Evolutionary conservation across 2,888 invertebrate genomes (phyloP).

Genomic region (Anaspis maculata): DNA sequence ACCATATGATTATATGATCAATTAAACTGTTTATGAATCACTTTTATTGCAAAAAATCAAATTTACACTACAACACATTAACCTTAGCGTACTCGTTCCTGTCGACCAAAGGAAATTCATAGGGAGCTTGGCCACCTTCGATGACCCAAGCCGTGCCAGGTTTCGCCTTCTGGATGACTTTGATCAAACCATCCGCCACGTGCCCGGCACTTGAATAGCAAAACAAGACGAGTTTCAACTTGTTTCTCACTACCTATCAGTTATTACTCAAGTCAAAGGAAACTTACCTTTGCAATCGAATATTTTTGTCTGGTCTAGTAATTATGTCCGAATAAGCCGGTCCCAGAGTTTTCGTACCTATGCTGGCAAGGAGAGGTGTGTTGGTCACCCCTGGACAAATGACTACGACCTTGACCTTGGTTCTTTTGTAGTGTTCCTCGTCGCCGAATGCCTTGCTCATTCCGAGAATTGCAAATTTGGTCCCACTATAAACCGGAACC

Average conservation of each 20-base stretch:
- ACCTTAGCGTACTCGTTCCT: conserved; percentile 8
- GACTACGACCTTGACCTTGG: conserved; percentile 37
- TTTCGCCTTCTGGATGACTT: conserved; percentile 32
- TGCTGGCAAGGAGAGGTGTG: conserved; percentile 30
- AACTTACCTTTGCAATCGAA: conserved; percentile 18
- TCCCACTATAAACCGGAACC: conserved; percentile 36
- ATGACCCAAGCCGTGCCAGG: conserved; percentile 44
- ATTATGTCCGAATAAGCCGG: conserved; percentile 12
- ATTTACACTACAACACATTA: too few relatives aligned
- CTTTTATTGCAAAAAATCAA: too few relatives aligned
- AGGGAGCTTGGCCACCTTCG: conserved; percentile 40
- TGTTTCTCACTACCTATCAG: too few relatives aligned
- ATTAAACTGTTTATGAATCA: too few relatives aligned
- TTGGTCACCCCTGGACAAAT: conserved; percentile 40
- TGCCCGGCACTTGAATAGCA: conserved; percentile 20
- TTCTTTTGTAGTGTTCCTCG: conserved; percentile 30
- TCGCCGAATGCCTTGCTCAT: conserved; percentile 28
- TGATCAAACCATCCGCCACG: conserved; percentile 26
- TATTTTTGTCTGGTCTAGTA: background rate
- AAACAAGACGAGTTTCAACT: conserved; percentile 22
- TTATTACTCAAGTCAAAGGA: too few relatives aligned
- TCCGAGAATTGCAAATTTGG: conserved; percentile 37
- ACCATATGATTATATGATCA: too few relatives aligned
- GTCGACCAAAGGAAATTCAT: conserved; percentile 19
- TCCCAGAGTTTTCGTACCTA: conserved; percentile 17